Evolutionary conservation across 2,797 vertebrate species (phyloP).

Genomic region (Lepidocolaptes lacrymiger): DNA sequence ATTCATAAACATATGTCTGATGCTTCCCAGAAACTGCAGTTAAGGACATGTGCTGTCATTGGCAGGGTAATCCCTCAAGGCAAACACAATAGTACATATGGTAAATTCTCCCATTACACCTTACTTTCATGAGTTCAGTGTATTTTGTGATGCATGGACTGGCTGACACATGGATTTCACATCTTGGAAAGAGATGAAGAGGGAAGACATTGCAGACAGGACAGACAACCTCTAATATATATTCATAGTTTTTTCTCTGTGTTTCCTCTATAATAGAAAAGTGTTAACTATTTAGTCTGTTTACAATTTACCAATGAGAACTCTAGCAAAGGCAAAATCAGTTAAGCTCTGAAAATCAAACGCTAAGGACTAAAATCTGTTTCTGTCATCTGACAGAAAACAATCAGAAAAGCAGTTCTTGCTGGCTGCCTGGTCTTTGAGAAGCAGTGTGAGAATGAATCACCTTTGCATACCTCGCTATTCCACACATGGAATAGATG

Average conservation of each 20-base stretch:
- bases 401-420: background rate
- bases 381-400: background rate
- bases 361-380: background rate
- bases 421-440: background rate
- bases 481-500: background rate
- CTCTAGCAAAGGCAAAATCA: background rate
- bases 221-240: background rate
- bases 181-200: background rate
- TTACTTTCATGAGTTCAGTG: background rate
- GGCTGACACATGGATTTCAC: background rate
- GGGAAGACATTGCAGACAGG: accelerated
- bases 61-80: background rate
- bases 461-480: background rate
- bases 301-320: background rate
- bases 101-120: background rate
- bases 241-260: background rate
- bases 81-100: background rate
- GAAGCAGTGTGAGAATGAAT: background rate
- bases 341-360: background rate
- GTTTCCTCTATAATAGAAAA: background rate
- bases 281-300: background rate
- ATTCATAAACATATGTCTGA: background rate
- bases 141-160: background rate
- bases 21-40: background rate
- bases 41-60: background rate